Conservation (phyloP, 2,797 vertebrate species). For the Geranospiza caerulescens region DNA sequence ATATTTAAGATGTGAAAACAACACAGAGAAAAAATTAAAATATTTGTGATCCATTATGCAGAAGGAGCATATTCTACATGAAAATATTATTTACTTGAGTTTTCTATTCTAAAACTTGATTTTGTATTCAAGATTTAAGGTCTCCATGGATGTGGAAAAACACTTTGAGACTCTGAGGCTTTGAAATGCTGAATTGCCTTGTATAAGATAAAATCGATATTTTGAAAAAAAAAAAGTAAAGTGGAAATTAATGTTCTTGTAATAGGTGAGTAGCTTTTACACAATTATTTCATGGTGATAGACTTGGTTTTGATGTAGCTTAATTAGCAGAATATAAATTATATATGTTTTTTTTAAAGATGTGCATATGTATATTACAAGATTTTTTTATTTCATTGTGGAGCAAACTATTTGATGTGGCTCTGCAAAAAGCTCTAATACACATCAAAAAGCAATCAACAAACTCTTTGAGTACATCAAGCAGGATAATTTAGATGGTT, state of each 20-base stretch:
- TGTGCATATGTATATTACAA: conserved; percentile 60
- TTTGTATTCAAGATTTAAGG: conserved; percentile 57
- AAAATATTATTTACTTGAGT: conserved; percentile 51
- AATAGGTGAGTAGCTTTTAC: conserved; percentile 69
- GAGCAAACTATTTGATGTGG: conserved; percentile 72
- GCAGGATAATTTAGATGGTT: conserved; percentile 76
- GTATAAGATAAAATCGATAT: conserved; percentile 61
- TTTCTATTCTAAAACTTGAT: conserved; percentile 56
- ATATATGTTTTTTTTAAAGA: conserved; percentile 65
- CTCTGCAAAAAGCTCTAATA: conserved; percentile 71
- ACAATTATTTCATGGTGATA: conserved; percentile 68
- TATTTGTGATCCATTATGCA: conserved; percentile 27
- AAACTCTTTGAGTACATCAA: conserved; percentile 78
- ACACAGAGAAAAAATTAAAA: conserved; percentile 8
- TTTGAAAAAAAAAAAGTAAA: conserved; percentile 38
- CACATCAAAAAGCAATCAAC: conserved; percentile 79
- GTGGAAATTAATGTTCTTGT: conserved; percentile 72
- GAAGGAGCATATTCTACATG: conserved; percentile 9
- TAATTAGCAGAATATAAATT: conserved; percentile 77
- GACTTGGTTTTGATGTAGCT: conserved; percentile 67
- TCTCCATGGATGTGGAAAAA: conserved; percentile 53
- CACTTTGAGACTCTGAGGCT: conserved; percentile 29
- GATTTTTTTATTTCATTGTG: conserved; percentile 68
- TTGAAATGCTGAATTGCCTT: conserved; percentile 58
- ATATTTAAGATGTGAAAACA: not conserved